Evolutionary conservation across 2,113 vertebrate genomes (phyloP), one percentile per base, ranked within the genome.

Genomic region (Toxostoma redivivum): DNA sequence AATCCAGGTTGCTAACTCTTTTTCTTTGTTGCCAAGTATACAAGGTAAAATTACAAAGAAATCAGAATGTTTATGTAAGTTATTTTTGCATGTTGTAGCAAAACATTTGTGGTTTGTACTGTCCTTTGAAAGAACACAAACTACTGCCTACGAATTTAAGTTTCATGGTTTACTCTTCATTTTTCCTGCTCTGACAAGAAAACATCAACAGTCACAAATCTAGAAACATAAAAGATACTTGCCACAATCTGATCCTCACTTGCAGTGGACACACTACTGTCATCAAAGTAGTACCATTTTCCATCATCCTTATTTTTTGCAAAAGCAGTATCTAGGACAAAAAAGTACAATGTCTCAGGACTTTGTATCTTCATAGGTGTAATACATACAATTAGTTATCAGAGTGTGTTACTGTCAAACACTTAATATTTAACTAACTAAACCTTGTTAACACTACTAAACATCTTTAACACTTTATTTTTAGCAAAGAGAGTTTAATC

Each of bases 261-360:
- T 76, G 98, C 99, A 91, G 98, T 97, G 64, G 99, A 99, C 86
- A 99, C 99, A 44, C 99, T 99, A 97, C 99, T 99, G 97, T 99
- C 99, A 85, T 99, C 99, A 92, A 99, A 99, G 98, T 99, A 99
- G 98, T 99, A 99, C 99, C 99, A 99, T 97, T 99, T 99, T 48
- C 97, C 98, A 74, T 99, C 99, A 66, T 99, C 99, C 97, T 99
- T 99, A 95, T 99, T 99, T 98, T 99, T 99, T 56, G 99, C 99
- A 65, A 99, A 99, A 86, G 99, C 99, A 9, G 99, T 99, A 96
- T 99, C 99, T 99, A 97, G 94, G 56, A 73, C 47, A 77, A 85
- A 64, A 81, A 95, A 94, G 79, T 21, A 84, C 18, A 91, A 64
- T 11, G 27, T 61, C 17, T 90, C n/a, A 92, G 35, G 78, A 77